These are phyloP conservation scores for Callaeas wilsoni DNA, from an alignment of 2,113 vertebrate genomes.

Conservation along the genomic window DNA sequence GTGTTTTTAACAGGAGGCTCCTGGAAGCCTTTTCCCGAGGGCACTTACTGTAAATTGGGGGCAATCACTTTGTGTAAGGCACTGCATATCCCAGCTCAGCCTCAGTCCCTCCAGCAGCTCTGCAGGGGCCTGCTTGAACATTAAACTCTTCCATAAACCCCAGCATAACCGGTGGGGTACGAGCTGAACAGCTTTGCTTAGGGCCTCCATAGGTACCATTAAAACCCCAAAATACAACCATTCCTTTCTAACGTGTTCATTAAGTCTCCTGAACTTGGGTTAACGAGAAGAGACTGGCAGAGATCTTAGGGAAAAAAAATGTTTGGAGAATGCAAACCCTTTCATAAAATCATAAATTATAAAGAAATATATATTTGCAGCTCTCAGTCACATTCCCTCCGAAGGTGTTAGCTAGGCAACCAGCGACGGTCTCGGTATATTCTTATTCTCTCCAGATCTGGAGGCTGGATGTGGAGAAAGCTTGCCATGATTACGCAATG, in stretches of 20 bases:
- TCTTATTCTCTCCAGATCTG: constrained; percentile 30
- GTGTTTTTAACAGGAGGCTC: neutral
- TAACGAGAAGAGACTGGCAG: neutral
- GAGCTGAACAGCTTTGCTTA: neutral
- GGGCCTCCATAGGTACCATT: neutral
- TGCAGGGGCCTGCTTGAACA: neutral
- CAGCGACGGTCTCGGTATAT: neutral
- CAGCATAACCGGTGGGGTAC: neutral
- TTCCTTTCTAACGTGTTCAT: neutral
- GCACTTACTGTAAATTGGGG: neutral
- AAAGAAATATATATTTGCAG: neutral
- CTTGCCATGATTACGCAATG: constrained; percentile 61
- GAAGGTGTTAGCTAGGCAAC: constrained; percentile 66
- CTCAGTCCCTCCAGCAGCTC: neutral
- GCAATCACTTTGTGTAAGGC: neutral
- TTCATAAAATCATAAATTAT: neutral
- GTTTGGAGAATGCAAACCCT: neutral
- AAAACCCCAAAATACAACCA: neutral
- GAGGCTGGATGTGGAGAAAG: constrained; percentile 52
- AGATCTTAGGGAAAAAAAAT: neutral
- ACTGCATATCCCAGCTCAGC: neutral
- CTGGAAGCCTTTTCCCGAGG: neutral
- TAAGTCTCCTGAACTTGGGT: neutral
- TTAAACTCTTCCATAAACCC: neutral
- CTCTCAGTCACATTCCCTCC: neutral